These are phyloP conservation scores for Dendrophyllia cribrosa DNA, from an alignment of 64 coral and sea anemone species.

Conservation along the genomic window DNA sequence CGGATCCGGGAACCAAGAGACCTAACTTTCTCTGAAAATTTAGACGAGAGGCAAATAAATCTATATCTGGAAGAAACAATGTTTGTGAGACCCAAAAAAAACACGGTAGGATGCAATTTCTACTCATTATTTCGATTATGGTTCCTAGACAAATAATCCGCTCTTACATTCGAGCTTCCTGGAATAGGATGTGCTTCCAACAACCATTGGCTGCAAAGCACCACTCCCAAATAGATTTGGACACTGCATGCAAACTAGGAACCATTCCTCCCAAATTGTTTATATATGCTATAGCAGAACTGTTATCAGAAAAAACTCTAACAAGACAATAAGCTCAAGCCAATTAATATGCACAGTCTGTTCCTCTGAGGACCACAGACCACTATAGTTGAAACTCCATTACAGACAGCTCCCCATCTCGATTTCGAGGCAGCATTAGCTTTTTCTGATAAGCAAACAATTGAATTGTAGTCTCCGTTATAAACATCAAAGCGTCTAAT, in stretches of 20 bases:
- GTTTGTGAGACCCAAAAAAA: neutral
- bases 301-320: neutral
- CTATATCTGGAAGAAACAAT: constrained; percentile 21
- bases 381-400: neutral
- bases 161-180: constrained; percentile 2
- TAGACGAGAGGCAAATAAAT: too few species aligned
- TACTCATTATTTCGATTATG: neutral
- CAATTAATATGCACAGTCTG: neutral
- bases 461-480: too few species aligned
- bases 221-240: neutral
- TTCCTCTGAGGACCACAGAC: constrained; percentile 25
- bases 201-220: neutral
- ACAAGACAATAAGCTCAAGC: neutral
- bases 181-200: neutral
- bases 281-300: neutral
- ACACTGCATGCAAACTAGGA: constrained; percentile 3
- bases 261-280: neutral
- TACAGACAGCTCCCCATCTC: neutral
- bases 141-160: constrained; percentile 22
- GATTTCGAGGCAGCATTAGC: neutral
- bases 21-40: too few species aligned
- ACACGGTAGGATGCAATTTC: constrained; percentile 24
- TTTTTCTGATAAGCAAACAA: too few species aligned
- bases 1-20: too few species aligned
- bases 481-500: neutral